phyloP scores from a whole-genome alignment of 2,888 invertebrate genomes.

The Nesidiocoris tenuis region DNA sequence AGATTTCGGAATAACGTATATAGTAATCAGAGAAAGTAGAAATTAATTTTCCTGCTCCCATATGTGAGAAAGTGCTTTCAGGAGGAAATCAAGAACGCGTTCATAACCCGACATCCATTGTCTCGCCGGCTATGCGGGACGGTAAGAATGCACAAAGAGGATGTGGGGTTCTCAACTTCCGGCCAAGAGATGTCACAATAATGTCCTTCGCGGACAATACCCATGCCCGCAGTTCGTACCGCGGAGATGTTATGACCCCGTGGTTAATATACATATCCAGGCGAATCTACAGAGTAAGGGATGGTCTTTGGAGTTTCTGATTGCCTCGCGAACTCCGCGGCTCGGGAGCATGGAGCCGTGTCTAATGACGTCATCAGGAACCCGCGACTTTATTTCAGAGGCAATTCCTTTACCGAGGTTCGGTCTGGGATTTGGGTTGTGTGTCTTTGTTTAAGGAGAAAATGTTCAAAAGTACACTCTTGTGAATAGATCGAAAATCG shows the following conservation, averaged over 20 bases:
- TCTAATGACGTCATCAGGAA: conserved; percentile 31
- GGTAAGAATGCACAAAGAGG: background rate
- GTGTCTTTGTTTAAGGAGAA: too few relatives aligned
- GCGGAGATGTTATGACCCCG: too few relatives aligned
- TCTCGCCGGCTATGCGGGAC: background rate
- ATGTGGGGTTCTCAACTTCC: background rate
- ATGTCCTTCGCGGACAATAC: background rate
- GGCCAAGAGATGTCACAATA: background rate
- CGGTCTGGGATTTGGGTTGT: too few relatives aligned
- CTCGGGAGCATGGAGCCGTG: conserved; percentile 9
- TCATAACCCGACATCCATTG: conserved; percentile 9
- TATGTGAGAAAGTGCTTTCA: too few relatives aligned
- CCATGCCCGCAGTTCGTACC: background rate
- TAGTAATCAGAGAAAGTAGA: too few relatives aligned
- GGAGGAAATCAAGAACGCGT: conserved; percentile 23
- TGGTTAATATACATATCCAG: too few relatives aligned
- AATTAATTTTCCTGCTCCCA: too few relatives aligned
- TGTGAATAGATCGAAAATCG: too few relatives aligned
- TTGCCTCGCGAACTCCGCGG: background rate
- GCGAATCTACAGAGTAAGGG: too few relatives aligned
- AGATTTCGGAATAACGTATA: too few relatives aligned
- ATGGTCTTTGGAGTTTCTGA: background rate
- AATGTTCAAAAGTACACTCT: too few relatives aligned
- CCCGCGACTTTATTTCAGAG: background rate
- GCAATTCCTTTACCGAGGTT: too few relatives aligned